phyloP scores from a whole-genome alignment of 2,797 vertebrate genomes.

The Sebastolobus alascanus region DNA sequence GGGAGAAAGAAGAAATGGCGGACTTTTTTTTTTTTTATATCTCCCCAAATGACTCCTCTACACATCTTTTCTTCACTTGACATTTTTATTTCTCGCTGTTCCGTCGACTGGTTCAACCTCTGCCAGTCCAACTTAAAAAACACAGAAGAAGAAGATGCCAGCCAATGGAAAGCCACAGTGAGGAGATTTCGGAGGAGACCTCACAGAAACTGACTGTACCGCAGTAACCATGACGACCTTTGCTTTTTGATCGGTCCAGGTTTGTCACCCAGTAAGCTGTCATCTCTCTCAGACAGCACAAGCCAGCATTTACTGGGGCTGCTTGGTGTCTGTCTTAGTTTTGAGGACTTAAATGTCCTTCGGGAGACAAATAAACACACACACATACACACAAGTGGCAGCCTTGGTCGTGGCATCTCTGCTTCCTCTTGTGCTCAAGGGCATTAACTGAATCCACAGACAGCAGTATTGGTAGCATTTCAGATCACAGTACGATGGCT shows the following conservation, averaged over 20 bases:
- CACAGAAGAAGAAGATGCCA: conserved; percentile 28
- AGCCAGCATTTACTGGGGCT: not conserved
- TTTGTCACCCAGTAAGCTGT: not conserved
- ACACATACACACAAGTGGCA: not conserved
- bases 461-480: conserved; percentile 51
- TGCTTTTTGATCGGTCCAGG: not conserved
- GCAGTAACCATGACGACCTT: conserved; percentile 10
- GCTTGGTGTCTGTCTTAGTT: not conserved
- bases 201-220: not conserved
- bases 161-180: conserved; percentile 2
- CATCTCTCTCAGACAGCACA: not conserved
- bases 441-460: conserved; percentile 33
- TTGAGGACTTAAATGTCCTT: not conserved
- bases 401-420: too few relatives aligned
- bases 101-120: not conserved
- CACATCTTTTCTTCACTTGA: conserved; percentile 4
- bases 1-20: conserved; percentile 17
- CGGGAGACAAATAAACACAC: not conserved
- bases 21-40: conserved; percentile 1
- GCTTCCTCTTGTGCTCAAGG: conserved; percentile 21
- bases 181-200: not conserved
- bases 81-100: conserved; percentile 14
- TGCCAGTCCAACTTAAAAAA: not conserved
- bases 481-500: not conserved
- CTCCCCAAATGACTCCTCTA: conserved; percentile 14